Evolutionary conservation across 1,140 invertebrate species (phyloP).

Genomic region (Myzus persicae): DNA sequence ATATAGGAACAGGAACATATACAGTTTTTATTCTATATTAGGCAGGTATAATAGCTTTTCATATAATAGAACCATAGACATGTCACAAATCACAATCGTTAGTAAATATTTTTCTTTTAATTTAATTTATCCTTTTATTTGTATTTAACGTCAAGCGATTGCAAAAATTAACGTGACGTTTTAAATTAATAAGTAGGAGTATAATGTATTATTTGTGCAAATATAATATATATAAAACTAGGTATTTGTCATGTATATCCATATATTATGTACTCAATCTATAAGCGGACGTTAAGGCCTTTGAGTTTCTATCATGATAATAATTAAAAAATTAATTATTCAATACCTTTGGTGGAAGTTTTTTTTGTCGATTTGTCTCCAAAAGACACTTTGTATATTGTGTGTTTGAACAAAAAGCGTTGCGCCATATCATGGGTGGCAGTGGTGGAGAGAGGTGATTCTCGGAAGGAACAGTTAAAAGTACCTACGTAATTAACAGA

Average conservation of each 20-base stretch:
- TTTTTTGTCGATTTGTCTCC: not conserved
- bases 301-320: not conserved
- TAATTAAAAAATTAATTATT: not conserved
- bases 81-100: not conserved
- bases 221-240: not conserved
- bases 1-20: too few species aligned
- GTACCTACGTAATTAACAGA: conserved; percentile 23
- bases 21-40: not conserved
- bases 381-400: not conserved
- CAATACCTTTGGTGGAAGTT: not conserved
- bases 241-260: not conserved
- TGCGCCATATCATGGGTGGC: not conserved
- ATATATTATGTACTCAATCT: not conserved
- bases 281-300: not conserved
- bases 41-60: not conserved
- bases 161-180: not conserved
- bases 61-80: not conserved
- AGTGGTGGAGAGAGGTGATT: not conserved
- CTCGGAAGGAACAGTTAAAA: not conserved
- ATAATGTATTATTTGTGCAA: not conserved
- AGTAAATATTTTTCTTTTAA: not conserved
- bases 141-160: not conserved
- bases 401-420: not conserved
- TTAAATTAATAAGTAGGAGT: not conserved
- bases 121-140: not conserved